Evolutionary conservation across 2,888 invertebrate genomes (phyloP), one percentile per base, ranked within the genome.

Genomic region (Gonocerus acuteangulatus): DNA sequence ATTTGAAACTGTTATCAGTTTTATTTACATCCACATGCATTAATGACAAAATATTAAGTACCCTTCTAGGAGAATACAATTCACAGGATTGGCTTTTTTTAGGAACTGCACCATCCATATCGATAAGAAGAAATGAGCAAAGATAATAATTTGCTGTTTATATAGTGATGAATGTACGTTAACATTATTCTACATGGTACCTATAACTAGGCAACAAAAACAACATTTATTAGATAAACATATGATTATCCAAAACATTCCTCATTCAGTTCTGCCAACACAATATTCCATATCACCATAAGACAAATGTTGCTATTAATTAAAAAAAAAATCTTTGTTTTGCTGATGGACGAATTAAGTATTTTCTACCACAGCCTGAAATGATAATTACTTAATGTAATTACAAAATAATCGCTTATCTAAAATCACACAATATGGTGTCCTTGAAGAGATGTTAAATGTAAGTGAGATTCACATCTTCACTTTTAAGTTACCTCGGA

Each of bases 21-120:
- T 39, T 39, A 39, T 39, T 39, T 3, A 15, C n/a, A 39, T 4
- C 4, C 3, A 9, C 3, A 39, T n/a, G 15, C 13, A 39, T 3
- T n/a, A 39, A 9, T 3, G 15, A 39, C 13, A 39, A 39, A 39
- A 47, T 16, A 22, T 57, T 34, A 32, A 21, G 22, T 57, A 57
- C 57, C 57, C 21, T 57, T 23, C 44, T 57, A 15, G 57, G 18
- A 7, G 57, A 27, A 13, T 18, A 27, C 1, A 45, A 18, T 45
- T 57, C 57, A 47, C 45, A 57, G 39, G 57, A 57, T 27, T 57
- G 45, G 32, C 57, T 57, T 57, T 57, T 57, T 57, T 47, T 57
- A 21, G 32, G 57, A 39, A 15, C 13, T 11, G 39, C 4, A 3
- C n/a, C 39, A 13, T 39, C 39, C 39, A 39, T 39, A 27, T 27